These are phyloP conservation scores for Volucella bombylans DNA, from an alignment of 2,888 invertebrate species.

Conservation along the genomic window DNA sequence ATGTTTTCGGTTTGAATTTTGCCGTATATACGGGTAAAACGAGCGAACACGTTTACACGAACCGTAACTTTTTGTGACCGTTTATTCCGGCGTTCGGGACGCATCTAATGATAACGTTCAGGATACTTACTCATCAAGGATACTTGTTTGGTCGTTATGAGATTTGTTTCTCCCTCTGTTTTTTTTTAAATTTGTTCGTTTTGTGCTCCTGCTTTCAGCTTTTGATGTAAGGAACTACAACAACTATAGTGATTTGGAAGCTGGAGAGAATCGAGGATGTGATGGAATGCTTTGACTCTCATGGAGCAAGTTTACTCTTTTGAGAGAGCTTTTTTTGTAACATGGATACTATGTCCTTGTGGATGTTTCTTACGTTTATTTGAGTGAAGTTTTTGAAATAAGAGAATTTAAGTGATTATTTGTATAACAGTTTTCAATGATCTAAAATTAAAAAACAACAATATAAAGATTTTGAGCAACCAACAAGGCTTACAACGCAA, in stretches of 20 bases:
- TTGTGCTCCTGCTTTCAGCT: too few relatives aligned
- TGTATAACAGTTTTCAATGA: too few relatives aligned
- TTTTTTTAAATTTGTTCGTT: not conserved
- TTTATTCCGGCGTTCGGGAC: conserved; percentile 68
- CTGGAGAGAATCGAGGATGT: not conserved
- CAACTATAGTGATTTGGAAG: conserved; percentile 4
- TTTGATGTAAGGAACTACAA: not conserved
- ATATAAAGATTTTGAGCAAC: too few relatives aligned
- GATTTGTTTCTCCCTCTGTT: conserved; percentile 28
- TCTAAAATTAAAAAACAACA: too few relatives aligned
- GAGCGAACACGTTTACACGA: conserved; percentile 29
- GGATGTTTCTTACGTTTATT: too few relatives aligned
- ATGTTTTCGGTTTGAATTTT: conserved; percentile 18
- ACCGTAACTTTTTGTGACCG: conserved; percentile 53
- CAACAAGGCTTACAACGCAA: too few relatives aligned
- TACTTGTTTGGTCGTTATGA: conserved; percentile 60
- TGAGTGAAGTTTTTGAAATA: too few relatives aligned
- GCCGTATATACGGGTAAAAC: conserved; percentile 2
- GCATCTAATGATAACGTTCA: conserved; percentile 69
- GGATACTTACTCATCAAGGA: conserved; percentile 59
- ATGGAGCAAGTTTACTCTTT: too few relatives aligned
- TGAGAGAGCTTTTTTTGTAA: too few relatives aligned
- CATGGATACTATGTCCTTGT: too few relatives aligned
- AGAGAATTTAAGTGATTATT: too few relatives aligned
- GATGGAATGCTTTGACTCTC: too few relatives aligned